Conservation (phyloP, 2,888 invertebrate species). For the Cactoblastis cactorum region DNA sequence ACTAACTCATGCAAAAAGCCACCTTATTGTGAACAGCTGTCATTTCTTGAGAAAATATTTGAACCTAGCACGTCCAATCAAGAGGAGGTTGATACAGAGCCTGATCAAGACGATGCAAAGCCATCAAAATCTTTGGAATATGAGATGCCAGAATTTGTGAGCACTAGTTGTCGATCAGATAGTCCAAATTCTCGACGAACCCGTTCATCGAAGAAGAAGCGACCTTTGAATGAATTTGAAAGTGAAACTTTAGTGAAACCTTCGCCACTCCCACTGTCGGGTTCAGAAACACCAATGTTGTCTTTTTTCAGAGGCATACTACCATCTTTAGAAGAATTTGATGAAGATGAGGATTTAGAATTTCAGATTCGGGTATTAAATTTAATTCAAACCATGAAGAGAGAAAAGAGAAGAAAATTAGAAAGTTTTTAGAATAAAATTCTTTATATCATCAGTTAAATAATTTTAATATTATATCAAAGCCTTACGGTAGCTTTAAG, state of each 20-base stretch:
- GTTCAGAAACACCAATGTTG: constrained; percentile 1
- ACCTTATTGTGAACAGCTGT: background rate
- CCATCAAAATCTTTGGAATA: background rate
- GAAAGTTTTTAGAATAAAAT: background rate
- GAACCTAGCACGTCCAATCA: background rate
- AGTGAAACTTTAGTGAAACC: background rate
- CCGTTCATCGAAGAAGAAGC: background rate
- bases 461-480: too few relatives aligned
- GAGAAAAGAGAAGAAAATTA: background rate
- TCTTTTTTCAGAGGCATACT: constrained; percentile 10
- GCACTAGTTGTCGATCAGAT: background rate
- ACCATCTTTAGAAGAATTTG: constrained; percentile 9
- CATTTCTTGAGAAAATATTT: constrained; percentile 10
- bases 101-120: background rate
- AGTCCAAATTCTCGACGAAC: background rate
- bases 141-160: constrained; percentile 6
- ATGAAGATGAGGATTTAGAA: background rate
- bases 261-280: background rate
- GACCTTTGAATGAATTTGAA: background rate
- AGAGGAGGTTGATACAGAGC: background rate
- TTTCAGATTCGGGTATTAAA: constrained; percentile 6
- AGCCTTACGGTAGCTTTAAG: too few relatives aligned
- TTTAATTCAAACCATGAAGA: constrained; percentile 7
- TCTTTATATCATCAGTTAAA: background rate
- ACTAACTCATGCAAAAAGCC: background rate